Conservation (phyloP, 2,888 invertebrate species). For the Lordiphosa andalusiaca region DNA sequence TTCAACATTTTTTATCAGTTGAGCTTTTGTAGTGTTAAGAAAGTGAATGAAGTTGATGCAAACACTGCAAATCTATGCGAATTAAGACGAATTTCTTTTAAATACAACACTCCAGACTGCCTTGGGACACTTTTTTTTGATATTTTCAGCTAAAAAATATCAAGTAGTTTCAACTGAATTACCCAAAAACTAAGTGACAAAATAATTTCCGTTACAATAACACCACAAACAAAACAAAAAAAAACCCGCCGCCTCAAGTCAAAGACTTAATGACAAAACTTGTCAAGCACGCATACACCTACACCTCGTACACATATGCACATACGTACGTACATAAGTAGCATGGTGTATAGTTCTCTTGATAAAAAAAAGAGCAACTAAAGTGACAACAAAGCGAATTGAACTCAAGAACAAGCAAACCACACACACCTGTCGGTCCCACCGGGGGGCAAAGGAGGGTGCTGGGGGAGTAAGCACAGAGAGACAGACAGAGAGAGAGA, state of each 20-base stretch:
- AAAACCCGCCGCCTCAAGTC: slow-evolving; percentile 15
- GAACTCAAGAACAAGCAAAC: slow-evolving; percentile 28
- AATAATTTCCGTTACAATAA: slow-evolving; percentile 62
- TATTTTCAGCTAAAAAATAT: no score
- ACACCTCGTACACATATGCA: slow-evolving; percentile 13
- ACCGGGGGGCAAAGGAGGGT: not conserved
- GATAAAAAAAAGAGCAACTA: slow-evolving; percentile 30
- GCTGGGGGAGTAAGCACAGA: not conserved
- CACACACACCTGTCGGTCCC: slow-evolving; percentile 21
- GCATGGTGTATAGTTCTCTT: slow-evolving; percentile 17
- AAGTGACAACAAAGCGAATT: slow-evolving; percentile 35
- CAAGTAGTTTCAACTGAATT: not conserved
- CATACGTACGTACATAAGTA: slow-evolving; percentile 9
- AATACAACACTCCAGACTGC: no score
- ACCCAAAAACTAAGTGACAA: slow-evolving; percentile 20
- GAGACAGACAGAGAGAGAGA: not conserved
- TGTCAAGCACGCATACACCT: slow-evolving; percentile 25
- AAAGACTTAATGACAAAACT: slow-evolving; percentile 48
- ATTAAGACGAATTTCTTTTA: no score
- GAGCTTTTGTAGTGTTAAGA: no score
- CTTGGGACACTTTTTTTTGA: no score
- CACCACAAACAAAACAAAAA: slow-evolving; percentile 10
- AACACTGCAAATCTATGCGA: no score
- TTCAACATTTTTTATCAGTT: no score
- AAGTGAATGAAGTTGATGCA: no score